A percentile compares a stretch with the other conserved stretches of the same genome.
Evolutionary conservation across 2,888 invertebrate genomes (phyloP).

Genomic region (Euplagia quadripunctaria): DNA sequence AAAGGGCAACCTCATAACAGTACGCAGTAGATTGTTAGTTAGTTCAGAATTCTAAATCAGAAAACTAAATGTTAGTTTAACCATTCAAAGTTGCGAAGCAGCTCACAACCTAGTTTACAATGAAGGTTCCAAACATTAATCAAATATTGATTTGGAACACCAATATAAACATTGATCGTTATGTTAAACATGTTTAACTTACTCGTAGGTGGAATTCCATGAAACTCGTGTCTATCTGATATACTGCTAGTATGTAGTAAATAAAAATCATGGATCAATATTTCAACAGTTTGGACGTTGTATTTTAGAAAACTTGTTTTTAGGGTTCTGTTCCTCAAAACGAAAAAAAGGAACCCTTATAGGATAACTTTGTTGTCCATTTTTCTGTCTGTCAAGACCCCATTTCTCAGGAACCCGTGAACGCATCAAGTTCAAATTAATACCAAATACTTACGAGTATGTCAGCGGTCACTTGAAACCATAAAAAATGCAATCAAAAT

Average conservation of each 20-base stretch:
- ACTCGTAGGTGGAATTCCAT: background rate
- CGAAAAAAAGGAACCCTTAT: too few species aligned
- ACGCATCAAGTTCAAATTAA: too few species aligned
- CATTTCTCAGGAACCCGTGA: too few species aligned
- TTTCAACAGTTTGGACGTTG: background rate
- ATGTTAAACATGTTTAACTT: background rate
- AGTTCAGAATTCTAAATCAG: slow-evolving; percentile 4
- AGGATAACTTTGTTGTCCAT: too few species aligned
- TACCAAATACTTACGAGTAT: too few species aligned
- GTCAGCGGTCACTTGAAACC: too few species aligned
- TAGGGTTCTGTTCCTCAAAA: too few species aligned
- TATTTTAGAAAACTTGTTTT: background rate
- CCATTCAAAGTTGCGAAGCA: slow-evolving; percentile 1
- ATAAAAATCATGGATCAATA: background rate
- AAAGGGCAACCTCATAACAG: background rate
- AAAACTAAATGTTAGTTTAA: slow-evolving; percentile 4
- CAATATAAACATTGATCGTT: slow-evolving; percentile 1
- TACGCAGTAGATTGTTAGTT: background rate
- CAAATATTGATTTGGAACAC: slow-evolving; percentile 14
- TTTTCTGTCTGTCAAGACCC: too few species aligned
- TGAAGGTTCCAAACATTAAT: slow-evolving; percentile 13
- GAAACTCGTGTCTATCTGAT: background rate
- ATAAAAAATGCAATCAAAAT: too few species aligned
- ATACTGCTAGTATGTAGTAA: background rate
- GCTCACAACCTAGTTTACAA: slow-evolving; percentile 21